Evolutionary conservation across 2,113 vertebrate species (phyloP).

Genomic region (Coptodon bakossiorum): DNA sequence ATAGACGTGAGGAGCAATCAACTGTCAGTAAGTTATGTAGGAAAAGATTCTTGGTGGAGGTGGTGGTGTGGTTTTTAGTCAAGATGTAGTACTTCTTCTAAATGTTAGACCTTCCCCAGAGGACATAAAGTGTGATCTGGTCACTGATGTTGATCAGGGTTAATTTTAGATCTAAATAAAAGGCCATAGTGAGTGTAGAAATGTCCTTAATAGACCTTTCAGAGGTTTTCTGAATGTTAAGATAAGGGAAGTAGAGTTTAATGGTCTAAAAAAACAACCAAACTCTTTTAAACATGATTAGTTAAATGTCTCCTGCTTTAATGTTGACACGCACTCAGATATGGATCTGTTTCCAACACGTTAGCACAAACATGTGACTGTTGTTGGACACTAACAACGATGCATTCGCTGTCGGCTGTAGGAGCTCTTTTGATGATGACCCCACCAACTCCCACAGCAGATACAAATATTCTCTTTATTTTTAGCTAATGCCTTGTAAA

Average conservation of each 20-base stretch:
- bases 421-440: not conserved
- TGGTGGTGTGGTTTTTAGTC: rapidly evolving
- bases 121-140: not conserved
- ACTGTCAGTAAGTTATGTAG: not conserved
- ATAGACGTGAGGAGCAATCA: rapidly evolving
- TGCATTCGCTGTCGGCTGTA: not conserved
- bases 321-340: not conserved
- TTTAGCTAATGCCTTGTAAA: not conserved
- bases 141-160: not conserved
- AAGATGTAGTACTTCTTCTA: not conserved
- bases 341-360: not conserved
- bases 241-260: rapidly evolving
- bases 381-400: not conserved
- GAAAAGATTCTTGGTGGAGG: not conserved
- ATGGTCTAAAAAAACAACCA: not conserved
- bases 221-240: not conserved
- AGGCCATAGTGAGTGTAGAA: not conserved
- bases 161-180: not conserved
- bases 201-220: not conserved
- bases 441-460: not conserved
- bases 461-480: not conserved
- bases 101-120: not conserved
- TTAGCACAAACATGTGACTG: rapidly evolving
- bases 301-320: not conserved
- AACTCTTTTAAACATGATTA: not conserved